A percentile compares a stretch with the other conserved stretches of the same genome.
phyloP scores from a whole-genome alignment of 2,113 vertebrate genomes.

The Mustela lutreola region DNA sequence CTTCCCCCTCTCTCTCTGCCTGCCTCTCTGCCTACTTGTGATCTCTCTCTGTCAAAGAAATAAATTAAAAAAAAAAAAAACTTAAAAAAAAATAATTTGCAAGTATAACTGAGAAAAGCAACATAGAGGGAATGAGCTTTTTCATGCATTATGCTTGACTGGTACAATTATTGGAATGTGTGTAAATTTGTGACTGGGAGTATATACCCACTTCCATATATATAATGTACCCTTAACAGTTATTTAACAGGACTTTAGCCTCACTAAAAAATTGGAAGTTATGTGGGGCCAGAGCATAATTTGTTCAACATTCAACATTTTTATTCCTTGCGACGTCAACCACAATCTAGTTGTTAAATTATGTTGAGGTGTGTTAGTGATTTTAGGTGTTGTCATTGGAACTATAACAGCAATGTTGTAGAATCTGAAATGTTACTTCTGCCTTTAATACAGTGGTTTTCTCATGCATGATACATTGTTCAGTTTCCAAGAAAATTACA shows the following conservation, averaged over 20 bases:
- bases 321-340: neutral
- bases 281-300: neutral
- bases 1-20: no score
- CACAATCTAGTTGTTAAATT: neutral
- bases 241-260: neutral
- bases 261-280: neutral
- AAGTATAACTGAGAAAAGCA: neutral
- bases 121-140: neutral
- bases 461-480: neutral
- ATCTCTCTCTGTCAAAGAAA: no score
- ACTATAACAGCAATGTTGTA: neutral
- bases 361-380: neutral
- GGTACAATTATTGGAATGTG: neutral
- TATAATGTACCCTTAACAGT: neutral
- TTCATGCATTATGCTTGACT: neutral
- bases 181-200: neutral
- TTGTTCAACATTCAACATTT: neutral
- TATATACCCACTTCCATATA: neutral
- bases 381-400: neutral
- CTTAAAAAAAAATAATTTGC: neutral
- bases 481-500: slow-evolving; percentile 47
- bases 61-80: no score
- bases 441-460: neutral
- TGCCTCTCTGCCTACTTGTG: no score
- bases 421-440: neutral